Percentiles rank a stretch among this genome's conserved stretches.
phyloP scores from a whole-genome alignment of 2,888 invertebrate genomes.

The Acronicta psi region DNA sequence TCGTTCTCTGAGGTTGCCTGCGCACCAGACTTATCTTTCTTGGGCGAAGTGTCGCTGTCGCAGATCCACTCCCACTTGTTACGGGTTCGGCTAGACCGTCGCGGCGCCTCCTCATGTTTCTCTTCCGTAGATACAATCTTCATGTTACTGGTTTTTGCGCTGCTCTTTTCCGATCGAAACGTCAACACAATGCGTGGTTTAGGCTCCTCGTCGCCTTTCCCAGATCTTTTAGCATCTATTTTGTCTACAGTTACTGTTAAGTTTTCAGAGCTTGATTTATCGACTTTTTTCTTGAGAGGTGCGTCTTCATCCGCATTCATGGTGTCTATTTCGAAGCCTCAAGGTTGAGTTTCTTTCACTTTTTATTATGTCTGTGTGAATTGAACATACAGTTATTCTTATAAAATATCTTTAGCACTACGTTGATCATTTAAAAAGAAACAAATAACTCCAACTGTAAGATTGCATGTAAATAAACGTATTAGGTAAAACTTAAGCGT shows the following conservation, averaged over 20 bases:
- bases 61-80: conserved; percentile 80
- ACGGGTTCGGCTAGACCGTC: conserved; percentile 76
- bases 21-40: conserved; percentile 67
- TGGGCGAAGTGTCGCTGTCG: conserved; percentile 72
- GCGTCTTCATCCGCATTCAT: conserved; percentile 78
- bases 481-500: no score
- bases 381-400: conserved; percentile 5
- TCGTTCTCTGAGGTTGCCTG: conserved; percentile 79
- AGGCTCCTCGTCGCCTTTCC: conserved; percentile 78
- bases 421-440: conserved; percentile 21
- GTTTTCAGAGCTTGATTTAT: conserved; percentile 68
- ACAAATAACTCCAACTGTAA: neutral
- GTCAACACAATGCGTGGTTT: conserved; percentile 90
- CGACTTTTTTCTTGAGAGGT: conserved; percentile 74
- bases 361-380: conserved; percentile 8
- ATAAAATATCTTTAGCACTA: neutral
- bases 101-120: conserved; percentile 78
- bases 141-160: conserved; percentile 86
- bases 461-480: no score
- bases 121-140: conserved; percentile 85
- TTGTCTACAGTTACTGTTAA: conserved; percentile 70
- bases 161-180: conserved; percentile 90
- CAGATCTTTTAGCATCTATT: conserved; percentile 69
- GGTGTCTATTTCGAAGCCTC: conserved; percentile 63
- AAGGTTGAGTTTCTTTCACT: conserved; percentile 54